A percentile compares a stretch with the other conserved stretches of the same genome.
These are phyloP conservation scores for Coecobrya sp. DNA, from an alignment of 2,888 invertebrate species.

Conservation along the genomic window DNA sequence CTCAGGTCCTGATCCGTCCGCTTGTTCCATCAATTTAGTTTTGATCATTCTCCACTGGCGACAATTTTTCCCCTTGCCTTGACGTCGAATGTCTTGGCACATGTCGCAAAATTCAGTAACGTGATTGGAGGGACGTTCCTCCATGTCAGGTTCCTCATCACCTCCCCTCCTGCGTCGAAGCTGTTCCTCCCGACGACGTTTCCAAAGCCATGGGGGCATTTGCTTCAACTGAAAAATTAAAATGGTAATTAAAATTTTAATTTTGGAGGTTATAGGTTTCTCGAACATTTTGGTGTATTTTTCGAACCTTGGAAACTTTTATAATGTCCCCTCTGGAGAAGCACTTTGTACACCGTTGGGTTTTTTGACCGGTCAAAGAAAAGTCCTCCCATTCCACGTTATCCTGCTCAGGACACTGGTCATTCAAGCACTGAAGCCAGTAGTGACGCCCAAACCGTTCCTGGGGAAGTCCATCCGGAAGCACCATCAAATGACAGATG, in stretches of 20 bases:
- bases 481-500: neutral
- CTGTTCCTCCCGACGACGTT: neutral
- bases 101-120: conserved; percentile 51
- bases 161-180: neutral
- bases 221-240: conserved; percentile 2
- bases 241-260: neutral
- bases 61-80: conserved; percentile 41
- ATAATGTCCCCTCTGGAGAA: conserved; percentile 23
- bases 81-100: conserved; percentile 49
- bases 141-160: neutral
- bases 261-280: too few species aligned
- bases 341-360: conserved; percentile 55
- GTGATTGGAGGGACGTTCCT: conserved; percentile 28
- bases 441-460: conserved; percentile 60
- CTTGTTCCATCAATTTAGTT: neutral
- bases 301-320: conserved; percentile 1
- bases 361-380: neutral
- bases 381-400: conserved; percentile 59
- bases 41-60: neutral
- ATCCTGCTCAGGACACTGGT: neutral
- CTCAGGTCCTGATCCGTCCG: neutral
- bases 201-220: conserved; percentile 12
- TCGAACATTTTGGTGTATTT: neutral
- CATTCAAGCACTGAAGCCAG: conserved; percentile 26
- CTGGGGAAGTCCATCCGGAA: neutral